Percentiles rank a stretch among this genome's conserved stretches.
These are phyloP conservation scores for Chiropotes sagulatus DNA, from an alignment of 2,797 vertebrate genomes.

Conservation along the genomic window DNA sequence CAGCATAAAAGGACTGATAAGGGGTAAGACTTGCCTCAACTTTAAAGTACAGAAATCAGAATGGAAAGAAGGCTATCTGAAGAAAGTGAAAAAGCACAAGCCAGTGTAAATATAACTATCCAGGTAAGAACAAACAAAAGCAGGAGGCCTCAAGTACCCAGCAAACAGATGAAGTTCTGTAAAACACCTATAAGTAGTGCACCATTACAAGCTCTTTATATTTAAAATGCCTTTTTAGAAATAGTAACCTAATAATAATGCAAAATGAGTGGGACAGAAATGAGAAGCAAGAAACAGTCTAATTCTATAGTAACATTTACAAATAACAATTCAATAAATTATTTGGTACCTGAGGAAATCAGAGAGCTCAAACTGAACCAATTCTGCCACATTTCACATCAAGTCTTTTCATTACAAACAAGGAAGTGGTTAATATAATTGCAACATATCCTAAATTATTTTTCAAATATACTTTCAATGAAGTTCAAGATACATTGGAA, in stretches of 20 bases:
- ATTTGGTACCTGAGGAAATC: background rate
- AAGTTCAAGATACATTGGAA: conserved; percentile 3
- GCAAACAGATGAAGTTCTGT: background rate
- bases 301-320: background rate
- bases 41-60: background rate
- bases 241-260: background rate
- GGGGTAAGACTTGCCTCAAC: background rate
- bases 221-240: conserved; percentile 13
- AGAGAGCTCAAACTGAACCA: background rate
- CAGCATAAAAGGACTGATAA: background rate
- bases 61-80: background rate
- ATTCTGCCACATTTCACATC: background rate
- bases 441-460: background rate
- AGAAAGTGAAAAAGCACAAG: background rate
- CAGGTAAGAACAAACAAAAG: background rate
- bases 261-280: conserved; percentile 17
- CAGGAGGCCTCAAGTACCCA: background rate
- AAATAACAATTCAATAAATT: background rate
- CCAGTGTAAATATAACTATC: background rate
- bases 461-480: conserved; percentile 25
- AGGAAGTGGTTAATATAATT: background rate
- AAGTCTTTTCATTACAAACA: background rate
- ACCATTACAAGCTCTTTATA: background rate
- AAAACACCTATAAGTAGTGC: background rate
- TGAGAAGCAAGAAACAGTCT: background rate